Evolutionary conservation across 2,888 invertebrate species (phyloP), one percentile per base, ranked within the genome.

Genomic region (Mesorhabditis spiculigera): DNA sequence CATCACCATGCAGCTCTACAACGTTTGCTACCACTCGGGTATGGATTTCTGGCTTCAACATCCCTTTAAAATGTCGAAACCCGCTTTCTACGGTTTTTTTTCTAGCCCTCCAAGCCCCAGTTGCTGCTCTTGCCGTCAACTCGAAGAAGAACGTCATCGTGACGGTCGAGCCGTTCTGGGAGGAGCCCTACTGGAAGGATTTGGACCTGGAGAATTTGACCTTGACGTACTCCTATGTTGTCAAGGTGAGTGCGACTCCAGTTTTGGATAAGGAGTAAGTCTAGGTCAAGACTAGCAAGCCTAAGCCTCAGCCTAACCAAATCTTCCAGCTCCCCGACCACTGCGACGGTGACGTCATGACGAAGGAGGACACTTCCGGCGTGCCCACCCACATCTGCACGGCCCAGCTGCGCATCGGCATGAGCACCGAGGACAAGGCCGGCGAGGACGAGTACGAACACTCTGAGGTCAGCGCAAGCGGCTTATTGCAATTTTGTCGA

Each of bases 121-220:
- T 82, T 16, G 69, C 74, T 61, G 80, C 82, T 16, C 61, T 76
- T 28, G 82, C 82, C 10, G 74, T 76, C 6, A 79, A 81, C 67
- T 78, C 78, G 65, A 77, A 79, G 68, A 72, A 71, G 6, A 74
- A 75, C 6, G 73, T 83, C 41, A 71, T 83, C 4, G 81, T 82
- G 6, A 84, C 82, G 3, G 75, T 84, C n/a, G 82, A 84, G 68
- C 78, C 79, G 43, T 84, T 85, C 75, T 84, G 84, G 84, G 69
- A 76, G 61, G 81, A 81, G 69, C 80, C 80, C 41, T 84, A 84
- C 67, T 84, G 84, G 84, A 74, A 74, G 65, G 74, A 75, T 41
- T 71, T 84, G 63, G 73, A 76, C 58, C 69, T 82, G 45, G 71
- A 74, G 44, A 81, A 84, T 67, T 72, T 84, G 63, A 78, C 77